Evolutionary conservation across 1,140 invertebrate genomes (phyloP).

Genomic region (Cydia amplana): DNA sequence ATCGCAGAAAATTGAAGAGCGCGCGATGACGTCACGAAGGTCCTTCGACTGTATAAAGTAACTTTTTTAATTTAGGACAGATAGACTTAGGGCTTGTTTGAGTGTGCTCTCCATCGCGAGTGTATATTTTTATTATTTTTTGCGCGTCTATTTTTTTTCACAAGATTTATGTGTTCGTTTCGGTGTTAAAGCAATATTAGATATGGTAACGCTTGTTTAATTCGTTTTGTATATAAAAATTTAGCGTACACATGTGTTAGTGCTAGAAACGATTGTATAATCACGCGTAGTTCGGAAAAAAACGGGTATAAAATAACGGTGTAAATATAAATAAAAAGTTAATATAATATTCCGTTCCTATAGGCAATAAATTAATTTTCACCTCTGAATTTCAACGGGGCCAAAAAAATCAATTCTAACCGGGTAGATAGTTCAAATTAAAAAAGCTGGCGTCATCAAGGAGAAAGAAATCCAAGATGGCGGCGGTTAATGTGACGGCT

Average conservation of each 20-base stretch:
- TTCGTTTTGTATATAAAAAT: conserved; percentile 34
- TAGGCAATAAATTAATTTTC: conserved; percentile 51
- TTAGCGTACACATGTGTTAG: conserved; percentile 35
- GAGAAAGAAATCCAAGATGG: conserved; percentile 49
- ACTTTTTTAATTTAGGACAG: conserved; percentile 53
- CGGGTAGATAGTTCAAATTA: conserved; percentile 39
- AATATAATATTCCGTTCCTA: conserved; percentile 62
- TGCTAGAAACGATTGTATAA: conserved; percentile 1
- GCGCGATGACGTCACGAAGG: conserved; percentile 62
- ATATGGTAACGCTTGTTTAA: conserved; percentile 46
- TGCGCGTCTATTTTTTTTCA: conserved; percentile 49
- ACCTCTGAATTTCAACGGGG: conserved; percentile 30
- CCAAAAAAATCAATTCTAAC: conserved; percentile 32
- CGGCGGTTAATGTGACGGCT: conserved; percentile 54
- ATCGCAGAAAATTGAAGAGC: conserved; percentile 61
- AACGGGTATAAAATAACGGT: conserved; percentile 55
- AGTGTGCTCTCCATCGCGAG: conserved; percentile 53
- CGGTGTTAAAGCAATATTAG: conserved; percentile 67
- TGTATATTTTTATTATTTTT: conserved; percentile 53
- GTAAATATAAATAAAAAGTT: conserved; percentile 30
- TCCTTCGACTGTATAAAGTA: conserved; percentile 64
- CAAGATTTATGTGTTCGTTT: conserved; percentile 43
- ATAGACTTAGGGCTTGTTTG: conserved; percentile 60
- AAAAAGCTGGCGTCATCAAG: conserved; percentile 36
- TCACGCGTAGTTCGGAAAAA: conserved; percentile 48